Evolutionary conservation across 2,888 invertebrate species (phyloP).

Genomic region (Andrena marginata): DNA sequence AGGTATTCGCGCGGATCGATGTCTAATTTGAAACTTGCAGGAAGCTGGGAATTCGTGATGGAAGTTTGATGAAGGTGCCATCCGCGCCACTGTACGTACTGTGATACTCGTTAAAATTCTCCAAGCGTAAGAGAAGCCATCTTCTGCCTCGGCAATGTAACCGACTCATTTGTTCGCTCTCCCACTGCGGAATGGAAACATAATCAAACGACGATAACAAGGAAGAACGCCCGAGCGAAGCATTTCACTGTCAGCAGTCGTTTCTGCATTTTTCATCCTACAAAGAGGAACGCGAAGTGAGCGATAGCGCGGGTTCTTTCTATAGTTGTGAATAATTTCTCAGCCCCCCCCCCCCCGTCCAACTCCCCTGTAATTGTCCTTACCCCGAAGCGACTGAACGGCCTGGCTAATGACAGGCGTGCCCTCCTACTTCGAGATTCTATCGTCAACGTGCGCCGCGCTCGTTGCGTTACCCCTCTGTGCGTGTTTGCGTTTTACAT

Average conservation of each 20-base stretch:
- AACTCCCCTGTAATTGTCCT: slow-evolving; percentile 23
- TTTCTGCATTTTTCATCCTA: background rate
- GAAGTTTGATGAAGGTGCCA: slow-evolving; percentile 36
- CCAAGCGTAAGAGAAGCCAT: background rate
- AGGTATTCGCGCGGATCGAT: slow-evolving; percentile 34
- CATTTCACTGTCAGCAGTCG: background rate
- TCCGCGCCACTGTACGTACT: background rate
- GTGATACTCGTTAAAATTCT: slow-evolving; percentile 18
- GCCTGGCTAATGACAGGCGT: slow-evolving; percentile 19
- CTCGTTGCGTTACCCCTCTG: slow-evolving; percentile 26
- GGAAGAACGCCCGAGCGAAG: background rate
- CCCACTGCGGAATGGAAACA: background rate
- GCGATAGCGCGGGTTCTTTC: background rate
- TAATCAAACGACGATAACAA: background rate
- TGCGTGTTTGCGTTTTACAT: slow-evolving; percentile 3
- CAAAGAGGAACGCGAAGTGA: background rate
- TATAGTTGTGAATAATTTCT: slow-evolving; percentile 37
- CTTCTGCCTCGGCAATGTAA: background rate
- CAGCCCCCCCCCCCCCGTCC: background rate
- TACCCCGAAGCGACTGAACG: slow-evolving; percentile 35
- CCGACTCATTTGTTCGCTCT: background rate
- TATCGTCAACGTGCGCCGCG: slow-evolving; percentile 29
- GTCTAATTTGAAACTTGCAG: slow-evolving; percentile 34
- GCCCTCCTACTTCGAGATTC: slow-evolving; percentile 38
- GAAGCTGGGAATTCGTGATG: slow-evolving; percentile 22